Evolutionary conservation across 1,140 invertebrate species (phyloP).

Genomic region (Physella acuta): DNA sequence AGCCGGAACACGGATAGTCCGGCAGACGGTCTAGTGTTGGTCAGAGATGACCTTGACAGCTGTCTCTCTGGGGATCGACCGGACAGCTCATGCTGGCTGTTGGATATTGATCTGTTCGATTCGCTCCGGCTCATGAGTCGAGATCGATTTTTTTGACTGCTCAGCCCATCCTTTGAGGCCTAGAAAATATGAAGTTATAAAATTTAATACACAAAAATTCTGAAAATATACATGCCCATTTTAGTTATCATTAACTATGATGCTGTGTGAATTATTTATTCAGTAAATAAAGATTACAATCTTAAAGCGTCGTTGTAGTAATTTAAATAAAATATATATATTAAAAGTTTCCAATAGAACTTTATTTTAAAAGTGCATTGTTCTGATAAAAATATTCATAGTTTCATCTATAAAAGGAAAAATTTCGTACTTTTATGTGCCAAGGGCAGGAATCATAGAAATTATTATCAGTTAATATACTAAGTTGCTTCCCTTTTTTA

Average conservation of each 20-base stretch:
- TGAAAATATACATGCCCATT: too few species aligned
- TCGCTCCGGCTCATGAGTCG: background rate
- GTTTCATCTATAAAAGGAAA: background rate
- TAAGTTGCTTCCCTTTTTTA: background rate
- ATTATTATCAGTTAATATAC: too few species aligned
- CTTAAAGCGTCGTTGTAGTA: too few species aligned
- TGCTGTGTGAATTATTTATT: too few species aligned
- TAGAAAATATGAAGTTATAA: too few species aligned
- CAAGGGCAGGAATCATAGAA: too few species aligned
- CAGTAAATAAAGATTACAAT: too few species aligned
- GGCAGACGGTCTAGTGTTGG: background rate
- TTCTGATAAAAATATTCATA: background rate
- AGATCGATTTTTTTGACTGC: too few species aligned
- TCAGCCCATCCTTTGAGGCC: too few species aligned
- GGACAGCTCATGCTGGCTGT: background rate
- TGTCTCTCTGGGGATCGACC: background rate
- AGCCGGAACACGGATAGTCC: constrained; percentile 33
- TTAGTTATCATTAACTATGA: too few species aligned
- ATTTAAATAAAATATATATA: too few species aligned
- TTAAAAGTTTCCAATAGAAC: background rate
- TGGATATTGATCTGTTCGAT: background rate
- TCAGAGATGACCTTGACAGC: background rate
- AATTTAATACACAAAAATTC: too few species aligned
- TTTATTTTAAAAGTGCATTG: background rate
- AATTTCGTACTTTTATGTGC: background rate